These are phyloP conservation scores for Mesoligia furuncula DNA, from an alignment of 2,888 invertebrate species.

Conservation along the genomic window DNA sequence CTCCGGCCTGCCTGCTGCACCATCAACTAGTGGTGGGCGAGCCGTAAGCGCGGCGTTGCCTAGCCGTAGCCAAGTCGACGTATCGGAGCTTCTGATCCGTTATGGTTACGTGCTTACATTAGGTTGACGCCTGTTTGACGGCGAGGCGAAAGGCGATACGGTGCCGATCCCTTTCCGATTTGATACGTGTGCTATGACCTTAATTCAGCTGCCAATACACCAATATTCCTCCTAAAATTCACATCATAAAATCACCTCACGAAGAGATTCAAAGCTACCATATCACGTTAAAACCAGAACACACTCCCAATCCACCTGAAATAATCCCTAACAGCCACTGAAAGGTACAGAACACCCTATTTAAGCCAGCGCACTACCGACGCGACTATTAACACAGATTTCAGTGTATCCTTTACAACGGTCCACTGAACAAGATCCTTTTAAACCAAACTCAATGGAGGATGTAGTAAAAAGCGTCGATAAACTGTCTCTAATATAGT, in stretches of 20 bases:
- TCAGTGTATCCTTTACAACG: conserved; percentile 52
- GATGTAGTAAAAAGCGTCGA: conserved; percentile 56
- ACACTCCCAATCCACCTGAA: conserved; percentile 24
- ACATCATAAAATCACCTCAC: background rate
- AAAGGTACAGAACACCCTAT: conserved; percentile 41
- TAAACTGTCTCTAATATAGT: conserved; percentile 64
- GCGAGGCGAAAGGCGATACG: no score
- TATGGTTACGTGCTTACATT: no score
- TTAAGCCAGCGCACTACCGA: conserved; percentile 34
- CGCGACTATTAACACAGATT: conserved; percentile 59
- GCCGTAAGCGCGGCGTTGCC: no score
- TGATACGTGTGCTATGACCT: no score
- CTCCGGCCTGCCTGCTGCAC: no score
- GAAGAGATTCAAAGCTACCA: background rate
- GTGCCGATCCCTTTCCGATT: no score
- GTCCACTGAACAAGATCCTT: conserved; percentile 52
- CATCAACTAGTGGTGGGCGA: no score
- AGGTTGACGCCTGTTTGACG: no score
- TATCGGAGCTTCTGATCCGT: no score
- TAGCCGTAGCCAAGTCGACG: no score
- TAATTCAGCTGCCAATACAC: background rate
- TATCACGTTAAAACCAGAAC: conserved; percentile 17
- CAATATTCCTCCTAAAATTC: background rate
- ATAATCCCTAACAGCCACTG: conserved; percentile 46
- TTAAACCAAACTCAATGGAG: conserved; percentile 58